These are phyloP conservation scores for Psammodynastes pulverulentus DNA, from an alignment of 2,113 vertebrate species.

Conservation along the genomic window DNA sequence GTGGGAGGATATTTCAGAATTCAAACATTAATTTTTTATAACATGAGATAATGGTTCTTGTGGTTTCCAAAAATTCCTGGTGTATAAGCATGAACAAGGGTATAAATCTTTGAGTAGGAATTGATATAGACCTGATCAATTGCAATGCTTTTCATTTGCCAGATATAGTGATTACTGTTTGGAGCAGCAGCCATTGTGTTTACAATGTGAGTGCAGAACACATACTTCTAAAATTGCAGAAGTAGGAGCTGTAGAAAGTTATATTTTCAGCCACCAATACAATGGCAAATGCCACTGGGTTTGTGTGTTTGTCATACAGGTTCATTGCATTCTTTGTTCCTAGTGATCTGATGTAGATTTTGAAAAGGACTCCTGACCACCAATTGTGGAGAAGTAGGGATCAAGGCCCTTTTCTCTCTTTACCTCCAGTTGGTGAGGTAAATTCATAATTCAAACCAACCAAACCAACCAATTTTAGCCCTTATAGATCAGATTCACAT, in stretches of 20 bases:
- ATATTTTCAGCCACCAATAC: neutral
- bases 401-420: neutral
- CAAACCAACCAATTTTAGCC: neutral
- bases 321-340: neutral
- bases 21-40: neutral
- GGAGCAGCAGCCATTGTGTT: neutral
- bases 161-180: neutral
- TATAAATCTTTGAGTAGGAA: neutral
- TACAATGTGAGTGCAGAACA: neutral
- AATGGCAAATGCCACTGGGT: neutral
- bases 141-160: neutral
- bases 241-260: neutral
- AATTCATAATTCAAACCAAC: neutral
- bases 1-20: constrained; percentile 34
- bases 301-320: neutral
- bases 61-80: neutral
- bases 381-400: neutral
- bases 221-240: neutral
- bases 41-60: neutral
- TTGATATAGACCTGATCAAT: neutral
- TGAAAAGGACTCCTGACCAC: neutral
- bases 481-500: neutral
- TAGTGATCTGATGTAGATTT: neutral
- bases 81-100: neutral
- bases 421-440: neutral